A percentile compares a stretch with the other conserved stretches of the same genome.
Conservation (phyloP, 2,888 invertebrate genomes). For the Cremastinae sp. region DNA sequence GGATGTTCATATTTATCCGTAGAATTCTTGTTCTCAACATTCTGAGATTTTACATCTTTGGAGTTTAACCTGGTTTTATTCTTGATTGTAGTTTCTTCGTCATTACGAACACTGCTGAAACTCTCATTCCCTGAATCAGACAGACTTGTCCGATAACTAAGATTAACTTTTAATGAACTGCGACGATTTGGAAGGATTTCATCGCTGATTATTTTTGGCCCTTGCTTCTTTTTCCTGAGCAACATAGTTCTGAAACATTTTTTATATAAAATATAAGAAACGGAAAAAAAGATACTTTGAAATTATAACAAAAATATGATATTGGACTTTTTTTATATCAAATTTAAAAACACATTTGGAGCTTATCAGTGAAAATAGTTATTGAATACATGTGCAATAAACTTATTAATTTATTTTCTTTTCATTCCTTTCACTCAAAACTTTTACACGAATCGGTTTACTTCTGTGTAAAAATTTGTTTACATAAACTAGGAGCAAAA, state of each 20-base stretch:
- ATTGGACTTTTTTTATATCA: too few species aligned
- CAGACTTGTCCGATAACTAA: conserved; percentile 69
- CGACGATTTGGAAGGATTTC: conserved; percentile 55
- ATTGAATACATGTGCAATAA: too few species aligned
- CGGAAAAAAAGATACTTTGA: too few species aligned
- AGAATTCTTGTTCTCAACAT: not conserved
- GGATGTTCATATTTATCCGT: conserved; percentile 6
- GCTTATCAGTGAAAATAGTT: too few species aligned
- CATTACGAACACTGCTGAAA: conserved; percentile 41
- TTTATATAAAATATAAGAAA: too few species aligned
- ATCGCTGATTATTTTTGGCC: not conserved
- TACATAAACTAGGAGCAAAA: too few species aligned
- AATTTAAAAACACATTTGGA: too few species aligned
- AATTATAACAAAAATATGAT: too few species aligned
- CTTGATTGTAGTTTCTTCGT: conserved; percentile 18
- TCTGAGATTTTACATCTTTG: conserved; percentile 10
- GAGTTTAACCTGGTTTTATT: conserved; percentile 22
- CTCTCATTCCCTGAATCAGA: conserved; percentile 67
- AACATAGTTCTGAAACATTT: conserved; percentile 39
- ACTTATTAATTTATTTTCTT: too few species aligned
- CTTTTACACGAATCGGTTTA: too few species aligned
- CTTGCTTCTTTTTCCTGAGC: conserved; percentile 5
- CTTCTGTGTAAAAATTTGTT: too few species aligned
- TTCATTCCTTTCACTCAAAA: too few species aligned
- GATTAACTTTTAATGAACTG: conserved; percentile 73